Evolutionary conservation across 2,797 vertebrate genomes (phyloP).

Genomic region (Thunnus albacares): DNA sequence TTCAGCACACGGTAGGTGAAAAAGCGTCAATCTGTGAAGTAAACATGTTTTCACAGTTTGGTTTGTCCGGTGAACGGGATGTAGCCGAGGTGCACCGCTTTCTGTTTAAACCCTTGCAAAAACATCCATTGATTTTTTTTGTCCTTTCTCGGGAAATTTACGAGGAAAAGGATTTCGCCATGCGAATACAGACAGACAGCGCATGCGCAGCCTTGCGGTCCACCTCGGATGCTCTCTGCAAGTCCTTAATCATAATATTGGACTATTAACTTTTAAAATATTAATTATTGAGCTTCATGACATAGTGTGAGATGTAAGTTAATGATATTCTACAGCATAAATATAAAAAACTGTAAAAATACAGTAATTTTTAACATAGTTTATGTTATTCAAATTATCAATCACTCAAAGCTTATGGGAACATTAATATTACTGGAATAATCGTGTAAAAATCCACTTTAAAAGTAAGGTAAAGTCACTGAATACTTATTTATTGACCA

Average conservation of each 20-base stretch:
- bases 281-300: background rate
- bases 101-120: constrained; percentile 2
- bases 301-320: background rate
- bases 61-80: background rate
- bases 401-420: background rate
- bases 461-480: background rate
- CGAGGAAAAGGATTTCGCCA: constrained; percentile 70
- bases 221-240: constrained; percentile 28
- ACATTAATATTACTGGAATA: background rate
- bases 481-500: background rate
- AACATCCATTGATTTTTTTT: constrained; percentile 39
- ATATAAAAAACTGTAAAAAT: background rate
- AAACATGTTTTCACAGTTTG: constrained; percentile 15
- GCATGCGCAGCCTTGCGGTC: constrained; percentile 75
- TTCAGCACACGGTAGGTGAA: constrained; percentile 70
- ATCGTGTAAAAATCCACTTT: background rate
- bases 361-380: background rate
- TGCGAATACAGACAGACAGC: constrained; percentile 47
- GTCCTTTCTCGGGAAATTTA: constrained; percentile 64
- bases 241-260: background rate
- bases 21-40: constrained; percentile 19
- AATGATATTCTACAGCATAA: background rate
- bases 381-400: background rate
- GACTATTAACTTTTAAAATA: background rate
- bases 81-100: background rate